Evolutionary conservation across 2,888 invertebrate species (phyloP).

Genomic region (Erebia epiphron): DNA sequence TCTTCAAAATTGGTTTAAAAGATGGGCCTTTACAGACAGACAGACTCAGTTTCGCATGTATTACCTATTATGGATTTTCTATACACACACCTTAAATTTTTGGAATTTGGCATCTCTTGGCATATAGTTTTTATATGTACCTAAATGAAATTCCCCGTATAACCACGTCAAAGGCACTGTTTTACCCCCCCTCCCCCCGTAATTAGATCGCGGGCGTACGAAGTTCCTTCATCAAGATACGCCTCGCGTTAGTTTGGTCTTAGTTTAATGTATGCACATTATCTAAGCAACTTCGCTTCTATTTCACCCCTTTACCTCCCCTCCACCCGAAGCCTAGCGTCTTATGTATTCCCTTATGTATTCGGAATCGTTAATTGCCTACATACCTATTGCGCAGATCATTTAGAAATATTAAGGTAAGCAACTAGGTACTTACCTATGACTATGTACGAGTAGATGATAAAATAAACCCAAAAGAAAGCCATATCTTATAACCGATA

Average conservation of each 20-base stretch:
- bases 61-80: no score
- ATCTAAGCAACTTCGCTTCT: conserved; percentile 77
- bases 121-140: conserved; percentile 47
- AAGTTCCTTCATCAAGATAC: conserved; percentile 80
- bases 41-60: no score
- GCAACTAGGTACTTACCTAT: neutral
- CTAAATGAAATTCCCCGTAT: conserved; percentile 47
- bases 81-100: neutral
- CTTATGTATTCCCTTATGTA: conserved; percentile 58
- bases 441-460: neutral
- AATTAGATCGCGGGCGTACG: conserved; percentile 73
- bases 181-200: conserved; percentile 56
- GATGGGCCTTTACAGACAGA: no score
- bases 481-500: no score
- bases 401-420: conserved; percentile 29
- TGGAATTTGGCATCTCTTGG: neutral
- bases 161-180: conserved; percentile 47
- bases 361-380: conserved; percentile 47
- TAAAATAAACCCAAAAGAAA: no score
- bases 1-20: no score
- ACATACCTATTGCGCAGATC: conserved; percentile 24
- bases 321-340: conserved; percentile 47
- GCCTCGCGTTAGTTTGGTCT: conserved; percentile 78
- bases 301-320: conserved; percentile 49
- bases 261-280: conserved; percentile 83